Percentiles rank a stretch among this genome's conserved stretches.
Evolutionary conservation across 2,888 invertebrate species (phyloP).

Genomic region (Orchesella flavescens): DNA sequence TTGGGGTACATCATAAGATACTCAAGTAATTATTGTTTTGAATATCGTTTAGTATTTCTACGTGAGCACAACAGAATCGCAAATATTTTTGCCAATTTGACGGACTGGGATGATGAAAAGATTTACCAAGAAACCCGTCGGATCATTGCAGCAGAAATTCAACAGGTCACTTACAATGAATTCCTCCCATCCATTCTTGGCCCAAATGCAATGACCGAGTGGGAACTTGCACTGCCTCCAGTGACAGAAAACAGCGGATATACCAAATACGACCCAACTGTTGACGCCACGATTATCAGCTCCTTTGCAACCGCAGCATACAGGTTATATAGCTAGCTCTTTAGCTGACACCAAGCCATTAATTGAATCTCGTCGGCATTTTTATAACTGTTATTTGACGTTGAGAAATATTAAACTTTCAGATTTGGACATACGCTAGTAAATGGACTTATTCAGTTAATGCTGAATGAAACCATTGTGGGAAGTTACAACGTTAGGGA

Average conservation of each 20-base stretch:
- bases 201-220: conserved; percentile 52
- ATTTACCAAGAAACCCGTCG: conserved; percentile 62
- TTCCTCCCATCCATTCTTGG: conserved; percentile 70
- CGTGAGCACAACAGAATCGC: conserved; percentile 70
- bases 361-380: too few species aligned
- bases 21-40: too few species aligned
- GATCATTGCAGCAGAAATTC: conserved; percentile 68
- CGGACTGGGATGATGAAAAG: conserved; percentile 46
- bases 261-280: conserved; percentile 58
- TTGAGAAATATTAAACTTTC: too few species aligned
- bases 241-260: conserved; percentile 8
- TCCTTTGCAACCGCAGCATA: conserved; percentile 71
- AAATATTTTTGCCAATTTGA: neutral
- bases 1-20: too few species aligned
- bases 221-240: conserved; percentile 30
- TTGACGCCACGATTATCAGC: conserved; percentile 68
- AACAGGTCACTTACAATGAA: conserved; percentile 70
- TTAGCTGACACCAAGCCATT: too few species aligned
- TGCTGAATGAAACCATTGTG: conserved; percentile 25
- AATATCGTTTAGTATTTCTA: conserved; percentile 57
- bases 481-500: conserved; percentile 67
- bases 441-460: conserved; percentile 61
- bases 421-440: conserved; percentile 69
- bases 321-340: conserved; percentile 15
- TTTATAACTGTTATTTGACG: too few species aligned